Evolutionary conservation across 2,888 invertebrate species (phyloP), one percentile per base, ranked within the genome.

Genomic region (Bimastos eiseni): DNA sequence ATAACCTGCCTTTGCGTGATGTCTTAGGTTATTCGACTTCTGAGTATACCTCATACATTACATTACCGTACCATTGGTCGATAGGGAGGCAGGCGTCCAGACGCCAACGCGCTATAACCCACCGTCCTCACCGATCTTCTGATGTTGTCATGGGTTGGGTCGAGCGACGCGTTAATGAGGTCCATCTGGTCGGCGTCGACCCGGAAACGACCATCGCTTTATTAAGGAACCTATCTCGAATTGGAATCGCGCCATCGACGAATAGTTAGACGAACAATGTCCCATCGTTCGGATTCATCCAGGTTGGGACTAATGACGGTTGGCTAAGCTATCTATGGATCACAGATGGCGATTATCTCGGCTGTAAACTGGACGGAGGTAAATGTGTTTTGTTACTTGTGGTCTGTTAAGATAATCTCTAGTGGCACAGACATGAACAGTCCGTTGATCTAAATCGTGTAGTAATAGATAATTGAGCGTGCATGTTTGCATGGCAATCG

Each of bases 111-210:
- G 70, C 13, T n/a, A 30, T n/a, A 70, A 70, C n/a, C 70, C 70
- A n/a, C 30, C 70, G 30, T n/a, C 13, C 8, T 30, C 70, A n/a
- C 70, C n/a, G 70, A 30, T 11, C n/a, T 70, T 8, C n/a, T 8
- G n/a, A 70, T n/a, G 70, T 17, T 8, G 70, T 70, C 5, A 70
- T 70, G 70, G 70, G 70, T 70, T n/a, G 30, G 70, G 70, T 70
- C 70, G 70, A 13, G 70, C 8, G 49, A 49, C 49, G 49, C 70
- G 70, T n/a, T 70, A 70, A 70, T 70, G 70, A 30, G 30, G n/a
- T 70, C 70, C 70, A n/a, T 70, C n/a, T 70, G 70, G 70, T 70
- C 70, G n/a, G n/a, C 70, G 30, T 70, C 70, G 70, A 70, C 70
- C 70, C 70, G n/a, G 70, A 70, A 70, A 70, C n/a, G 13, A 70